A percentile compares a stretch with the other conserved stretches of the same genome.
Conservation (phyloP, 1,140 invertebrate genomes). For the Nasonia longicornis region DNA sequence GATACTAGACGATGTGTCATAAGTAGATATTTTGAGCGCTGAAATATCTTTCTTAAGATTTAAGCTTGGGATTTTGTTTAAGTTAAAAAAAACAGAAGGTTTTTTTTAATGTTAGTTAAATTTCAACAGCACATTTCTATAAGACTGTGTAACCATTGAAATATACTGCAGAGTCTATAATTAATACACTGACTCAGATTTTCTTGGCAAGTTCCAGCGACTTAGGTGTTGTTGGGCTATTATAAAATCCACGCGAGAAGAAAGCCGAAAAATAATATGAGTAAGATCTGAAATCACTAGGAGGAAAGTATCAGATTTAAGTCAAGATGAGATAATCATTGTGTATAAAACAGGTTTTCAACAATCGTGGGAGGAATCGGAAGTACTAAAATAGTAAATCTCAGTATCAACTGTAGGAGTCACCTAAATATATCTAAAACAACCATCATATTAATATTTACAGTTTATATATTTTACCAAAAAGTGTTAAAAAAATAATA, state of each 20-base stretch:
- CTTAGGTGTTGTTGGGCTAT: constrained; percentile 35
- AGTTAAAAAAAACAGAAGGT: too few relatives aligned
- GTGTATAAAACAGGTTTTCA: background rate
- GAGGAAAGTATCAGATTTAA: background rate
- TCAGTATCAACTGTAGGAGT: background rate
- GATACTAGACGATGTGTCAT: background rate
- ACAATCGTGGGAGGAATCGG: background rate
- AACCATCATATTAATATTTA: background rate
- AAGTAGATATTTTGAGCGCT: too few relatives aligned
- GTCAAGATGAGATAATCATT: background rate
- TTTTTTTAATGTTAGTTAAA: constrained; percentile 6
- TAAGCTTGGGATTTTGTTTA: too few relatives aligned
- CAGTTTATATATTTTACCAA: background rate
- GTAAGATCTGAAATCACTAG: background rate
- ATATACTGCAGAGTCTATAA: constrained; percentile 54
- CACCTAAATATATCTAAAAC: background rate
- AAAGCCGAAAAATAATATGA: constrained; percentile 30
- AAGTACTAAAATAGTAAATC: constrained; percentile 41
- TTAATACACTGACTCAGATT: constrained; percentile 58
- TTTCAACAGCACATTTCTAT: constrained; percentile 32
- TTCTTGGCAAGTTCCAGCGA: constrained; percentile 53
- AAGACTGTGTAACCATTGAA: constrained; percentile 45
- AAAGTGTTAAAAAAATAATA: background rate
- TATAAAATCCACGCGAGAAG: constrained; percentile 38
- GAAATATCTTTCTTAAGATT: too few relatives aligned